Percentiles rank a stretch among this genome's conserved stretches.
Conservation (phyloP, 1,140 invertebrate genomes). For the Helicorthomorpha holstii region DNA sequence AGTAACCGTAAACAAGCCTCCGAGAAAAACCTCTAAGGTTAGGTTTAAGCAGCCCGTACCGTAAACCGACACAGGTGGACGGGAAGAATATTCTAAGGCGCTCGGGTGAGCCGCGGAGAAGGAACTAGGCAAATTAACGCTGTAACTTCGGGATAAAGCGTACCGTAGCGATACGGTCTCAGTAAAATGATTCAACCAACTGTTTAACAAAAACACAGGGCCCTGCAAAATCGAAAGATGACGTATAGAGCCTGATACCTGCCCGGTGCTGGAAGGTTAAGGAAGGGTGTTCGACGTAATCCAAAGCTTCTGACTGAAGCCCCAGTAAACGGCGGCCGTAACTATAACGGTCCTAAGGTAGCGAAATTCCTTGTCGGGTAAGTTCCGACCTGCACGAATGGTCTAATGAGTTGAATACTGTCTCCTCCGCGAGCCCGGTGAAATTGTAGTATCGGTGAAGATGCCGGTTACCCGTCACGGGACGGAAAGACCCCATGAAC, state of each 20-base stretch:
- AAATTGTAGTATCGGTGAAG: constrained; percentile 22
- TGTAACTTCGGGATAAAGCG: constrained; percentile 24
- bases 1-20: too few species aligned
- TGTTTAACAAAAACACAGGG: constrained; percentile 27
- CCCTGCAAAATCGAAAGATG: constrained; percentile 22
- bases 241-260: constrained; percentile 26
- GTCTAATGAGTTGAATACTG: constrained; percentile 17
- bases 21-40: constrained; percentile 7
- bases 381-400: constrained; percentile 20
- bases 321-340: constrained; percentile 29
- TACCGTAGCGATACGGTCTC: constrained; percentile 8
- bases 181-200: constrained; percentile 18
- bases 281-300: constrained; percentile 5
- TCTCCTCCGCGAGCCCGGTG: constrained; percentile 17
- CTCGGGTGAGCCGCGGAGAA: constrained; percentile 19
- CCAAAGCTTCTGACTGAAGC: constrained; percentile 21
- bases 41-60: constrained; percentile 20
- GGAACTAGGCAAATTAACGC: constrained; percentile 24
- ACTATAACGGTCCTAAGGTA: constrained; percentile 28
- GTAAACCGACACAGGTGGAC: constrained; percentile 25
- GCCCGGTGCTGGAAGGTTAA: constrained; percentile 27
- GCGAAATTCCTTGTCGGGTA: constrained; percentile 23
- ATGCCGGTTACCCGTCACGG: constrained; percentile 18
- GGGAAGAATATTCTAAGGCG: constrained; percentile 23
- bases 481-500: constrained; percentile 25